Base-by-base conservation (phyloP, 1,140 invertebrate species). In the Brachionus plicatilis region DNA sequence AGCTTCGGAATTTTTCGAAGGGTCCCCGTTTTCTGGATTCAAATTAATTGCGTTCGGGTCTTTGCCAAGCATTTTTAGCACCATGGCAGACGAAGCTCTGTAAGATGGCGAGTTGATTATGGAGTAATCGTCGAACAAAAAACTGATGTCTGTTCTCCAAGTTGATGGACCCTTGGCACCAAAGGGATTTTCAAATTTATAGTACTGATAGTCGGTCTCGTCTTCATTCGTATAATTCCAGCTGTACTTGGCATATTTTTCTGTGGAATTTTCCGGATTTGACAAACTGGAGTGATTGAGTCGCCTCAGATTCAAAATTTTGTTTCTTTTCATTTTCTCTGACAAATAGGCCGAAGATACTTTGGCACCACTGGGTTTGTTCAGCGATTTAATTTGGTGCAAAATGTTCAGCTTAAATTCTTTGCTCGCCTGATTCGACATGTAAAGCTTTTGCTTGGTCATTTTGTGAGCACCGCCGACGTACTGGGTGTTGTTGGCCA, bases 401-500 rank as follows among this genome's bases (percentile, higher is more conserved):
- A 76, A 50, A 76, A 76, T 76, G 43, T 76, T 76, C 3, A 76
- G 20, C 24, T 76, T 76, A 47, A 76, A 76, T 12, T 76, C 72
- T 24, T 37, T 50, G 41, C 37, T 72, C 8, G 68, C 68, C 17
- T 72, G 29, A 9, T 76, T 76, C 12, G 72, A 76, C 47, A 50
- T 76, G 72, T 27, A 12, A 24, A 50, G 20, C 17, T 76, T 50
- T 76, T 76, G 72, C 20, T 50, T 76, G 9, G 68, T 72, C 68
- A 72, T 72, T 17, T 41, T 72, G n/a, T 76, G 20, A 53, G 4
- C 0, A 76, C 27, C 27, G 33, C 68, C 33, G 2, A 72, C n/a
- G 17, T 41, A 43, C 5, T 72, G 68, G 12, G 41, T 76, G 29
- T 76, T 76, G 20, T 76, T 76, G 7, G 20, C 5, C 0, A 76